phyloP scores from a whole-genome alignment of 2,113 vertebrate species.

The Vicugna pacos region DNA sequence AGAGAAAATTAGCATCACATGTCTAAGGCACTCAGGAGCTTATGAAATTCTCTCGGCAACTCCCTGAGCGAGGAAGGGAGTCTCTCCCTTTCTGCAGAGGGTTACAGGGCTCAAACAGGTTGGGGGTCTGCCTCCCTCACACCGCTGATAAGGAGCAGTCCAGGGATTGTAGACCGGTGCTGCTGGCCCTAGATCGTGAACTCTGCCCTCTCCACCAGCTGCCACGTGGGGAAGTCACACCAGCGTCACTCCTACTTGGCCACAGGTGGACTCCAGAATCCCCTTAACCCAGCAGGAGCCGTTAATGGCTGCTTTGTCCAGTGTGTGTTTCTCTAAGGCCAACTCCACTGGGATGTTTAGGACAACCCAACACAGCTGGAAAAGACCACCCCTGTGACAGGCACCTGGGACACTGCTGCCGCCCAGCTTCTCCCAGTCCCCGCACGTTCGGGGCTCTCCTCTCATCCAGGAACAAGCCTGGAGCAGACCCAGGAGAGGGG shows the following conservation, averaged over 20 bases:
- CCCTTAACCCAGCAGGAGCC: not conserved
- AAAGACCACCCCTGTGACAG: not conserved
- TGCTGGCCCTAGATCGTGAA: not conserved
- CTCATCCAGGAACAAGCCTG: not conserved
- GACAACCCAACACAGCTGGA: not conserved
- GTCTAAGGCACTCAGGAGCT: not conserved
- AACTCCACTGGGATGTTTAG: not conserved
- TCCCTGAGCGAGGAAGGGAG: not conserved
- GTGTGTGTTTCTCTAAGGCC: not conserved
- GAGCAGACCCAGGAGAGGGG: not conserved
- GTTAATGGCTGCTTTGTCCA: not conserved
- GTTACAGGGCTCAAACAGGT: not conserved
- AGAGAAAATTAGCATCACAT: not conserved
- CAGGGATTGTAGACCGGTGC: not conserved
- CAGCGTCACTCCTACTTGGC: not conserved
- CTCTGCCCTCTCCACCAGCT: not conserved
- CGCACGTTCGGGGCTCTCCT: accelerated
- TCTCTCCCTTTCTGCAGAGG: not conserved
- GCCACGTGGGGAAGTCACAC: not conserved
- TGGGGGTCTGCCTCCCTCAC: not conserved
- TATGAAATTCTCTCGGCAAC: not conserved
- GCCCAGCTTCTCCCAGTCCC: not conserved
- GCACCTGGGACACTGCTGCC: not conserved
- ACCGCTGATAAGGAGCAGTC: not conserved
- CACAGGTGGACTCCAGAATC: not conserved